Conservation (phyloP, 2,888 invertebrate species). For the Rhabditoides inermis region DNA sequence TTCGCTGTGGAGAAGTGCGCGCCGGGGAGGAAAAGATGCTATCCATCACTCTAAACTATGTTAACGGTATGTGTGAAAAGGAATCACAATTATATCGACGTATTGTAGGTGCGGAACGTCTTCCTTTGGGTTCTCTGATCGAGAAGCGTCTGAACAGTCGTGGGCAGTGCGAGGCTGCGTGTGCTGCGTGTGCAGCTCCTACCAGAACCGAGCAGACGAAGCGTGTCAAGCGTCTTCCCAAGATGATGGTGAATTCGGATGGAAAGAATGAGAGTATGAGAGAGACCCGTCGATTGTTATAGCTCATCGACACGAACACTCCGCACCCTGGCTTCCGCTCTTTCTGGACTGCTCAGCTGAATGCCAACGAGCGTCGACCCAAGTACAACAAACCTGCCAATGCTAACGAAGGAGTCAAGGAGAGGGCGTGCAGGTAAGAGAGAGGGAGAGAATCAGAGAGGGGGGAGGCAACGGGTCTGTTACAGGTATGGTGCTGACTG, state of each 20-base stretch:
- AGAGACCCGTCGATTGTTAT: no score
- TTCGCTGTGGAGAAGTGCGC: slow-evolving; percentile 15
- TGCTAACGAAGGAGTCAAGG: no score
- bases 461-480: slow-evolving; percentile 4
- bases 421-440: no score
- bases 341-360: no score
- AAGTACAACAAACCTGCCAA: no score
- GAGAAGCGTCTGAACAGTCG: slow-evolving; percentile 23
- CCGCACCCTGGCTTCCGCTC: no score
- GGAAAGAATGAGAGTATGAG: background rate
- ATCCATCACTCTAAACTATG: slow-evolving; percentile 8
- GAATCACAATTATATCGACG: no score
- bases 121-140: slow-evolving; percentile 21
- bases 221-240: no score
- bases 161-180: slow-evolving; percentile 12
- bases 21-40: background rate
- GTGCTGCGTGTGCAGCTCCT: slow-evolving; percentile 13
- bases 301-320: no score
- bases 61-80: background rate
- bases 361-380: no score
- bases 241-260: background rate
- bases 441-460: no score
- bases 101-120: slow-evolving; percentile 6
- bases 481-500: slow-evolving; percentile 15
- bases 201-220: no score